These are phyloP conservation scores for Poecilia wingei DNA, from an alignment of 2,797 vertebrate species.

Conservation along the genomic window DNA sequence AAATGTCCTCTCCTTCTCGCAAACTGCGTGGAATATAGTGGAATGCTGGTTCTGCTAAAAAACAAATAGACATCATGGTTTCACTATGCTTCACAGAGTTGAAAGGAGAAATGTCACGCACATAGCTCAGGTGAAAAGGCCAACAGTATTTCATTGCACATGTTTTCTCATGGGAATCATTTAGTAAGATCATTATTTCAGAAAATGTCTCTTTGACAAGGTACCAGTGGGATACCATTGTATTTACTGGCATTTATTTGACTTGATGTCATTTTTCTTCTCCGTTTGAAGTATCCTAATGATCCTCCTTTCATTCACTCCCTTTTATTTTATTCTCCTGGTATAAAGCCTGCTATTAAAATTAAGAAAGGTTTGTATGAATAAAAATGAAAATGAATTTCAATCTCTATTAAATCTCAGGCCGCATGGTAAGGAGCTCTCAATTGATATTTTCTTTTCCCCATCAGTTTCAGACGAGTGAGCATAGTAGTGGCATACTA, in stretches of 20 bases:
- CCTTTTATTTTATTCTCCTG: conserved; percentile 22
- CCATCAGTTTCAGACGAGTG: conserved; percentile 79
- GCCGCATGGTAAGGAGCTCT: conserved; percentile 52
- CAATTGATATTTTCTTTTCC: conserved; percentile 75
- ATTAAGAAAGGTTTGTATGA: conserved; percentile 61
- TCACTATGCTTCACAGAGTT: conserved; percentile 27
- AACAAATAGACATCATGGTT: conserved; percentile 47
- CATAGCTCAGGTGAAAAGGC: conserved; percentile 70
- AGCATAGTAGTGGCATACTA: conserved; percentile 78
- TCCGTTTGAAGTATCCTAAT: conserved; percentile 24
- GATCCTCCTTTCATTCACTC: conserved; percentile 25
- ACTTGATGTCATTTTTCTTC: background rate
- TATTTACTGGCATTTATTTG: conserved; percentile 8
- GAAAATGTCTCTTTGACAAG: conserved; percentile 27
- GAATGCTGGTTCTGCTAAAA: conserved; percentile 44
- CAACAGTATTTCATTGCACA: conserved; percentile 38
- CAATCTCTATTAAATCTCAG: conserved; percentile 74
- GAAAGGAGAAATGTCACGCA: conserved; percentile 61
- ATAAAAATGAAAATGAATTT: conserved; percentile 63
- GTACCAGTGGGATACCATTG: conserved; percentile 18
- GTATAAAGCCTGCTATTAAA: conserved; percentile 36
- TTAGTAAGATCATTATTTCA: conserved; percentile 35
- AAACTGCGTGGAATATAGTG: conserved; percentile 53
- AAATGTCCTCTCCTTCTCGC: conserved; percentile 54
- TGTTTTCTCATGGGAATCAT: conserved; percentile 33